A percentile compares a stretch with the other conserved stretches of the same genome.
These are phyloP conservation scores for Lonchura striata DNA, from an alignment of 2,113 vertebrate genomes.

Conservation along the genomic window DNA sequence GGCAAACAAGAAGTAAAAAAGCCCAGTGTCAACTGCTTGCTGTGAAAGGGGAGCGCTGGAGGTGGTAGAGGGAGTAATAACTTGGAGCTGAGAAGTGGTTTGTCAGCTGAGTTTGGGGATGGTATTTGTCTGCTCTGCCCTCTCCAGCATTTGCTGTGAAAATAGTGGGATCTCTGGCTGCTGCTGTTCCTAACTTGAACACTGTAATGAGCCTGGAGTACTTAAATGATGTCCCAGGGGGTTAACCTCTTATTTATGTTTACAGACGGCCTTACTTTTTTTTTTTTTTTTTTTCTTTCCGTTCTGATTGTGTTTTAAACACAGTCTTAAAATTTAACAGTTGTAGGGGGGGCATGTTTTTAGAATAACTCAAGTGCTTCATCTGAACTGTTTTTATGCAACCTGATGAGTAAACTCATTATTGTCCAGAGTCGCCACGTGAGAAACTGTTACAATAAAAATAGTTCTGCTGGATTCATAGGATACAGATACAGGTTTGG, in stretches of 20 bases:
- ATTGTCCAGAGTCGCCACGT: slow-evolving; percentile 6
- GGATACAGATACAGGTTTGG: slow-evolving; percentile 38
- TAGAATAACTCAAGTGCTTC: neutral
- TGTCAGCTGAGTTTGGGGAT: neutral
- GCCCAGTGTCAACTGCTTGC: slow-evolving; percentile 4
- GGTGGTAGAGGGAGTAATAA: neutral
- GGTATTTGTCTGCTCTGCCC: neutral
- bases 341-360: neutral
- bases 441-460: slow-evolving; percentile 43
- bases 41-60: neutral
- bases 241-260: neutral
- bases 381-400: neutral
- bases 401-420: neutral
- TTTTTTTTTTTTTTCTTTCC: neutral
- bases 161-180: neutral
- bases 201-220: neutral
- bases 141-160: neutral
- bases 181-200: neutral
- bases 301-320: neutral
- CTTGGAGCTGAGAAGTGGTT: neutral
- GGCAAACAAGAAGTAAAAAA: slow-evolving; percentile 15
- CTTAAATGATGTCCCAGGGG: neutral
- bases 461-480: slow-evolving; percentile 40
- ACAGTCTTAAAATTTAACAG: neutral
- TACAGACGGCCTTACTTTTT: neutral